Base-by-base conservation (phyloP, 1,140 invertebrate species). In the Apolygus lucorum region DNA sequence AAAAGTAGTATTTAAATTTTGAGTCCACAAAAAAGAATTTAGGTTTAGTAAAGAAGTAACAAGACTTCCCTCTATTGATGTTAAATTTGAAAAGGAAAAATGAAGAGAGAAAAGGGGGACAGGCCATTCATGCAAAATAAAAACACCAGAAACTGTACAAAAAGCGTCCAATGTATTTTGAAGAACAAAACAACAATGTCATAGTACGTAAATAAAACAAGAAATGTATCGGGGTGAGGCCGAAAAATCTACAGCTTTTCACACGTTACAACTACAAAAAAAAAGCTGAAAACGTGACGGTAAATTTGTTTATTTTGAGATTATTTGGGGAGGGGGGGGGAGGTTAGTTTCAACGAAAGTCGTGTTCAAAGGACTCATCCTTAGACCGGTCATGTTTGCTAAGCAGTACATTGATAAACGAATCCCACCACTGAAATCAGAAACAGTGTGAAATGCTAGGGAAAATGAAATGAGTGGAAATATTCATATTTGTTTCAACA, bases 371-470 rank as follows among this genome's bases (percentile, higher is more conserved):
- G 4, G 54, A 11, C 22, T 59, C 54, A 22, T 59, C 54, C 4
- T 17, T 17, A 21, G 4, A 17, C 13, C 54, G 17, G 54, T 59
- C 54, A 21, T 59, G 54, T 59, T 59, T 59, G 22, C 54, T 59
- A 59, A 59, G 22, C 11, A 59, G 54, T 14, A 59, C 54, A 59
- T 59, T 59, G 54, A 59, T 59, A 59, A 59, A 59, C 11, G 54
- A 14, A 59, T 59, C 22, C 54, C 54, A 59, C 54, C 54, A 59
- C 54, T 59, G 54, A 59, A 59, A 59, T 14, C 4, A 59, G 17
- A 49, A 49, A 8, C 8, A 49, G 34, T 17, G 34, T 17, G 34
- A 49, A 17, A 17, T 49, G n/a, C n/a, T n/a, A n/a, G n/a, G n/a
- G n/a, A n/a, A n/a, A n/a, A n/a, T n/a, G n/a, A n/a, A n/a, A n/a